Conservation (phyloP, 2,113 vertebrate genomes). For the Arenaria interpres region DNA sequence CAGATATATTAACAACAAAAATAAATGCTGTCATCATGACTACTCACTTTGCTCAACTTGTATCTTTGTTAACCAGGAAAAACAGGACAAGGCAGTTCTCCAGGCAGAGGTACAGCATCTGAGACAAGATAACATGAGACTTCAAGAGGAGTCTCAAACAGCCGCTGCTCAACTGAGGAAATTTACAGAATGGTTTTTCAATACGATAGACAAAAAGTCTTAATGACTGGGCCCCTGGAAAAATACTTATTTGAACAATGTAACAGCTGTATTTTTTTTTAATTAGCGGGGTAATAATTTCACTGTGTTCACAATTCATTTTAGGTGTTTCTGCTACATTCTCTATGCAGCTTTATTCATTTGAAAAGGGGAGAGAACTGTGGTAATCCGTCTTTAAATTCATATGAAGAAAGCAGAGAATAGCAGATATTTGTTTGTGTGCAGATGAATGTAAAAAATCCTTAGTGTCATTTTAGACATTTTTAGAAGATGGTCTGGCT, state of each 20-base stretch:
- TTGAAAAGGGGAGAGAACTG: conserved; percentile 41
- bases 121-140: conserved; percentile 92
- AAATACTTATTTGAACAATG: not conserved
- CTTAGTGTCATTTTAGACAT: conserved; percentile 73
- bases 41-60: not conserved
- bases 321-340: conserved; percentile 55
- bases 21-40: not conserved
- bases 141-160: conserved; percentile 95
- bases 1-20: not conserved
- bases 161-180: conserved; percentile 92
- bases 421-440: conserved; percentile 55
- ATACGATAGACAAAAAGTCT: conserved; percentile 90
- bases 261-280: conserved; percentile 27
- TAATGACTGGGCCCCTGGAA: conserved; percentile 30
- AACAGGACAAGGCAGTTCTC: conserved; percentile 94
- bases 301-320: conserved; percentile 64
- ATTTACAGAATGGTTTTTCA: conserved; percentile 98
- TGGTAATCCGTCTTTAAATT: conserved; percentile 1
- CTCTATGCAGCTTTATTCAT: conserved; percentile 37
- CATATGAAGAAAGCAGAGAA: conserved; percentile 38
- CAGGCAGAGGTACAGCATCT: conserved; percentile 95
- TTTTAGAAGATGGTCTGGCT: conserved; percentile 53
- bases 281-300: conserved; percentile 43
- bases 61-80: conserved; percentile 82
- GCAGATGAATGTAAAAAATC: conserved; percentile 85